Conservation (phyloP, 1,140 invertebrate genomes). For the Bombus huntii region DNA sequence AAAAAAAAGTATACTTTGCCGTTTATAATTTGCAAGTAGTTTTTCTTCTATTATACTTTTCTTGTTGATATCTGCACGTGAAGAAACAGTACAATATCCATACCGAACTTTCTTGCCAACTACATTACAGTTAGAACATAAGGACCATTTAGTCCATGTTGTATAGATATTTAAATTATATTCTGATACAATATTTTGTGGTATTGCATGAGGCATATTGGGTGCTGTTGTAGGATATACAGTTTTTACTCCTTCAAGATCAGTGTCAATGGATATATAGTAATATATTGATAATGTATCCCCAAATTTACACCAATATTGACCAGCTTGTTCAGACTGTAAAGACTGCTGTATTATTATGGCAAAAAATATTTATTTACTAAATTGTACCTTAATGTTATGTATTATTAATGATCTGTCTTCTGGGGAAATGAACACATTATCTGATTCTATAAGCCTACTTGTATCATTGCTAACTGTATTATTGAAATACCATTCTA, state of each 20-base stretch:
- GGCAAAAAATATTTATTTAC: neutral
- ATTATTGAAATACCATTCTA: conserved; percentile 81
- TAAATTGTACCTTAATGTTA: conserved; percentile 75
- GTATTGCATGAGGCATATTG: conserved; percentile 65
- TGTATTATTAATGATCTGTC: conserved; percentile 80
- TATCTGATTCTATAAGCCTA: conserved; percentile 73
- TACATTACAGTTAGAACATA: conserved; percentile 85
- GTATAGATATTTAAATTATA: conserved; percentile 79
- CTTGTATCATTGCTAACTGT: conserved; percentile 58
- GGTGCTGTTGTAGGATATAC: conserved; percentile 71
- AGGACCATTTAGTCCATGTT: conserved; percentile 84
- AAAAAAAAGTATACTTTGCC: conserved; percentile 3
- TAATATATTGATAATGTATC: conserved; percentile 76
- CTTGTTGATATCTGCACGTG: conserved; percentile 38
- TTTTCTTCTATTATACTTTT: neutral
- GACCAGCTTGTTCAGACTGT: conserved; percentile 78
- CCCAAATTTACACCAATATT: conserved; percentile 82
- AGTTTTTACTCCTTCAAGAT: conserved; percentile 64
- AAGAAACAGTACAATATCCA: conserved; percentile 84
- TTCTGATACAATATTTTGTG: conserved; percentile 66
- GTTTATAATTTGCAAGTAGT: neutral
- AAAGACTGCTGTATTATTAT: neutral
- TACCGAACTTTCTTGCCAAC: conserved; percentile 83
- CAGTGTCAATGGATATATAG: conserved; percentile 81
- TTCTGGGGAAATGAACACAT: conserved; percentile 77